Conservation (phyloP, 2,797 vertebrate genomes). For the Amblyraja radiata region DNA sequence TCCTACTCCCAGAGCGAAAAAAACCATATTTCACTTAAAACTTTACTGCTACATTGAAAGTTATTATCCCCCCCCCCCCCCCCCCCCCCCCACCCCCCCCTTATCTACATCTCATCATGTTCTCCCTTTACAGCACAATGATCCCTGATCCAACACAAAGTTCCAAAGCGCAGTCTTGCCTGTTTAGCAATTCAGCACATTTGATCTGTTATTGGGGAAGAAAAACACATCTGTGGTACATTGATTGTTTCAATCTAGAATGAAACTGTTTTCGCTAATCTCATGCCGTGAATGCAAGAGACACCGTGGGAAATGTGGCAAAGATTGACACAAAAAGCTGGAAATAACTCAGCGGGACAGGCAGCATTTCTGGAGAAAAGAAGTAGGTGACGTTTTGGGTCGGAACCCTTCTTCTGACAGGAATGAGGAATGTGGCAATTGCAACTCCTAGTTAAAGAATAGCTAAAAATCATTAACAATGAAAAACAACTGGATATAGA, state of each 20-base stretch:
- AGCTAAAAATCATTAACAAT: too few species aligned
- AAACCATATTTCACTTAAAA: background rate
- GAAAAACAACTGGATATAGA: too few species aligned
- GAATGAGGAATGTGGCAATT: background rate
- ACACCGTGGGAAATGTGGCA: background rate
- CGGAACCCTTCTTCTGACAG: too few species aligned
- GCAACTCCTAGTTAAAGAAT: background rate
- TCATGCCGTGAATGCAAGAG: background rate
- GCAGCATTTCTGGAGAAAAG: too few species aligned
- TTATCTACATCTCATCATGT: background rate
- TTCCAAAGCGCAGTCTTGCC: background rate
- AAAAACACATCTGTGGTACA: background rate
- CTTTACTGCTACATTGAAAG: background rate
- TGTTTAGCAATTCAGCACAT: background rate
- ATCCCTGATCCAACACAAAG: background rate
- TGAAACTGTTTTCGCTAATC: background rate
- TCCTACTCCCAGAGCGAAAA: background rate
- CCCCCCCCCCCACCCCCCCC: background rate
- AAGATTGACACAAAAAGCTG: background rate
- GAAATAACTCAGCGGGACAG: too few species aligned
- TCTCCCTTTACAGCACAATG: background rate
- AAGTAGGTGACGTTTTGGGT: too few species aligned
- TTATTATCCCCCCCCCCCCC: background rate
- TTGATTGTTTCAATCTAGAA: background rate
- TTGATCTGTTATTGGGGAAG: background rate